These are phyloP conservation scores for Drosophila repleta DNA, from an alignment of 1,140 invertebrate species.

Conservation along the genomic window DNA sequence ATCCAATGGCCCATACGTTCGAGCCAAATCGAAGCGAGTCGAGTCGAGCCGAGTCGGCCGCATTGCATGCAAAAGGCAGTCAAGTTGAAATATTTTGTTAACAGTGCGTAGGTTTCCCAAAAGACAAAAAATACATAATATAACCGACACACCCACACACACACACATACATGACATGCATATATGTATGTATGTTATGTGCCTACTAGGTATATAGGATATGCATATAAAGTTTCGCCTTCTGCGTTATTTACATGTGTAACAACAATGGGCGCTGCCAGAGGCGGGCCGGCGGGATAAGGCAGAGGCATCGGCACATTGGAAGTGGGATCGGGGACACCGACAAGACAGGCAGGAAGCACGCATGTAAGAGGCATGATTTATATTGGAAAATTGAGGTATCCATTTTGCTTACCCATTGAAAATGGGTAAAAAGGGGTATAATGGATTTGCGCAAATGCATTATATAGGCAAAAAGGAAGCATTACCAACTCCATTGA, in stretches of 20 bases:
- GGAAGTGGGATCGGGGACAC: constrained; percentile 40
- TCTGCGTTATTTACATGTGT: constrained; percentile 62
- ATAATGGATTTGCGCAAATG: constrained; percentile 1
- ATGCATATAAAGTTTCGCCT: constrained; percentile 34
- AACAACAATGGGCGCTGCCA: constrained; percentile 28
- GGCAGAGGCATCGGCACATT: constrained; percentile 1
- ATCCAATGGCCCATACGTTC: constrained; percentile 10
- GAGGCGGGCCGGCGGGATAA: background rate
- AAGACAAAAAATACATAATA: constrained; percentile 44
- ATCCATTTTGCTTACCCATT: constrained; percentile 33
- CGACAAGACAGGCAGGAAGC: constrained; percentile 58
- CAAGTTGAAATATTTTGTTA: constrained; percentile 57
- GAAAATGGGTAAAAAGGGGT: background rate
- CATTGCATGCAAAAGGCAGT: constrained; percentile 38
- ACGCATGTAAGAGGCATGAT: constrained; percentile 66
- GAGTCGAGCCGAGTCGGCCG: constrained; percentile 8
- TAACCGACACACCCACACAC: background rate
- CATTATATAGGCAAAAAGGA: background rate
- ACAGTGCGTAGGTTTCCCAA: constrained; percentile 49
- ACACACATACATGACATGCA: constrained; percentile 6
- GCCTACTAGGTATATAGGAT: constrained; percentile 6
- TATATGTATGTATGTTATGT: background rate
- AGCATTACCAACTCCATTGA: background rate
- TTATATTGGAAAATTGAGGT: constrained; percentile 72
- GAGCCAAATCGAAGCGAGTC: constrained; percentile 11